These are phyloP conservation scores for Nematostella vectensis DNA, from an alignment of 92 coral and sea anemone genomes.

Conservation along the genomic window DNA sequence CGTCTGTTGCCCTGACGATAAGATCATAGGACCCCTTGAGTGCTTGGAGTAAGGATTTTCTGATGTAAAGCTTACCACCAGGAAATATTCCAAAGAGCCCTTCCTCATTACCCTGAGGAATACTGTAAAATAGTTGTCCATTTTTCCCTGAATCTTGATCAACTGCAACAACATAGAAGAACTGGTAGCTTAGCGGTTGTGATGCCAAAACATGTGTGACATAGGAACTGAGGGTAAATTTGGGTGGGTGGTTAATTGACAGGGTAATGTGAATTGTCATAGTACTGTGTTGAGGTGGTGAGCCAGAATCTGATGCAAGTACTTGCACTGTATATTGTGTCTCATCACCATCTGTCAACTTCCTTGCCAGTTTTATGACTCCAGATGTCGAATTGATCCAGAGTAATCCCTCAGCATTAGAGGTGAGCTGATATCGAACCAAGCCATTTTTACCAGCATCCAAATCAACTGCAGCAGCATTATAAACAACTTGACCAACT, in stretches of 20 bases:
- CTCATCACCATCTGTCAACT: conserved; percentile 34
- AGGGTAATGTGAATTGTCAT: conserved; percentile 55
- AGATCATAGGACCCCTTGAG: conserved; percentile 42
- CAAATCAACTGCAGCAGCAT: conserved; percentile 54
- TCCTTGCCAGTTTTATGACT: conserved; percentile 47
- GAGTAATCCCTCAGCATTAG: conserved; percentile 53
- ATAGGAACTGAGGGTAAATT: conserved; percentile 39
- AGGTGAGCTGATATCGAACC: conserved; percentile 61
- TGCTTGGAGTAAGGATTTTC: conserved; percentile 55
- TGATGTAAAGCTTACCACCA: conserved; percentile 67
- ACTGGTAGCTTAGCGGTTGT: conserved; percentile 56
- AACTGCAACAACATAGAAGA: conserved; percentile 54
- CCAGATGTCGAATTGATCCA: conserved; percentile 73
- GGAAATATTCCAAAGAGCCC: conserved; percentile 81
- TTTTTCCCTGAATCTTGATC: conserved; percentile 69
- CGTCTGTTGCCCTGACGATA: conserved; percentile 56
- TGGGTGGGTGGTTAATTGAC: conserved; percentile 64
- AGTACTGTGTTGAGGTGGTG: conserved; percentile 68
- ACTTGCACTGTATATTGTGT: conserved; percentile 42
- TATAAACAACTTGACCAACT: conserved; percentile 42
- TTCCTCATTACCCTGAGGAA: conserved; percentile 56
- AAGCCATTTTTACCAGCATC: conserved; percentile 80
- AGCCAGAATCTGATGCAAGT: conserved; percentile 79
- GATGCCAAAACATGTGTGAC: conserved; percentile 50
- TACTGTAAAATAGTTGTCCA: conserved; percentile 50